phyloP scores from a whole-genome alignment of 2,888 invertebrate genomes.

The Dascillus cervinus region DNA sequence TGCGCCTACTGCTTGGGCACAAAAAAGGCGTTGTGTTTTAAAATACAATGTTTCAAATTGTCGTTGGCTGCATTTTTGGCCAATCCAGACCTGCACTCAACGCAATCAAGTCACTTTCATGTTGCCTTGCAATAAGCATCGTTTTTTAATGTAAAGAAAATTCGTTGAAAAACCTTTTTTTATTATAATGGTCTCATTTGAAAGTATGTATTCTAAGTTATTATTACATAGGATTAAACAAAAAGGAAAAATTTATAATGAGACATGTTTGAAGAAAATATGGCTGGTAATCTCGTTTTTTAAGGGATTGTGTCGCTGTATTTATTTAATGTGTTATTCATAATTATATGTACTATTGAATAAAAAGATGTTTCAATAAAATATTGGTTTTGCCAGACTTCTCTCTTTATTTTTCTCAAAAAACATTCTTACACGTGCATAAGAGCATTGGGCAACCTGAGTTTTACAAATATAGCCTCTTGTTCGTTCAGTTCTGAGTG shows the following conservation, averaged over 20 bases:
- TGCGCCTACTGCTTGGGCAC: too few relatives aligned
- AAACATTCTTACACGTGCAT: constrained; percentile 5
- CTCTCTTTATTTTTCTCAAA: neutral
- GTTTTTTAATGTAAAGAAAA: too few relatives aligned
- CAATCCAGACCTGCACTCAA: too few relatives aligned
- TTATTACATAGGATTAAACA: too few relatives aligned
- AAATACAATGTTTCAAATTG: too few relatives aligned
- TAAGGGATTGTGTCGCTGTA: constrained; percentile 30
- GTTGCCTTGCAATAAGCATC: too few relatives aligned
- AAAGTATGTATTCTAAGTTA: constrained; percentile 33
- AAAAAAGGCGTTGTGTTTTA: too few relatives aligned
- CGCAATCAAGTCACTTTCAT: too few relatives aligned
- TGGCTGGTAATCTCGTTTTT: constrained; percentile 34
- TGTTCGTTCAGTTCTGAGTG: constrained; percentile 2
- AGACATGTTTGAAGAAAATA: constrained; percentile 12
- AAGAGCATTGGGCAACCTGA: constrained; percentile 9
- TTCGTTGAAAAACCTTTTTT: too few relatives aligned
- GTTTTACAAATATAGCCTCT: constrained; percentile 12
- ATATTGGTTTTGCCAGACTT: constrained; percentile 20
- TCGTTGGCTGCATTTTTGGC: too few relatives aligned
- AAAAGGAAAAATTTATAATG: too few relatives aligned
- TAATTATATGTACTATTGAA: constrained; percentile 38
- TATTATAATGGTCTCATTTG: constrained; percentile 35
- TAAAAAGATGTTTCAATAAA: constrained; percentile 40
- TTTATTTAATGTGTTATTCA: constrained; percentile 38